phyloP scores from a whole-genome alignment of 2,888 invertebrate species.

The Polydrusus cervinus region DNA sequence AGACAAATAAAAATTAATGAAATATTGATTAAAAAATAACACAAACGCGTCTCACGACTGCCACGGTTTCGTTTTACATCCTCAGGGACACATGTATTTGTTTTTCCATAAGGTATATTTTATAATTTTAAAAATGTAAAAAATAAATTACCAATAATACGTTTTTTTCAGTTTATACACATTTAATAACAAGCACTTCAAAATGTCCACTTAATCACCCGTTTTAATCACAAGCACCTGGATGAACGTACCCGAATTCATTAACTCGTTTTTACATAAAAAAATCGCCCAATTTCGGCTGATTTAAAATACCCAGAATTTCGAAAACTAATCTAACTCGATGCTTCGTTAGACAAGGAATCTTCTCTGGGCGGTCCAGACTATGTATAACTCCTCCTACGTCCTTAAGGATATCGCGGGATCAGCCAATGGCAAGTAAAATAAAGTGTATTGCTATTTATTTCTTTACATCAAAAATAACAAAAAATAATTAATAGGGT shows the following conservation, averaged over 20 bases:
- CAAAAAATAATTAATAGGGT: background rate
- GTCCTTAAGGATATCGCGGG: slow-evolving; percentile 58
- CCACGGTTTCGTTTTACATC: too few species aligned
- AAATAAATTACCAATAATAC: too few species aligned
- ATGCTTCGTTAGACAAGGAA: slow-evolving; percentile 5
- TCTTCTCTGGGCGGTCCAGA: slow-evolving; percentile 31
- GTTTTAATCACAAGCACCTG: background rate
- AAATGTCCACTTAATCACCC: background rate
- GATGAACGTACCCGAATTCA: background rate
- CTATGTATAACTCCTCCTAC: slow-evolving; percentile 58
- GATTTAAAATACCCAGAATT: background rate
- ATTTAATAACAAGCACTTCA: background rate
- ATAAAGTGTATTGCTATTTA: too few species aligned
- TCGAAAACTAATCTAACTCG: slow-evolving; percentile 14
- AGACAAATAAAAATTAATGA: too few species aligned
- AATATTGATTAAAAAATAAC: too few species aligned
- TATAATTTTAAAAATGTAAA: too few species aligned
- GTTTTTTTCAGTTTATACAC: background rate
- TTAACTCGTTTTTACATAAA: background rate
- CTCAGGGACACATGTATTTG: too few species aligned
- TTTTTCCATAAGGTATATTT: too few species aligned
- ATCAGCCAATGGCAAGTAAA: slow-evolving; percentile 55
- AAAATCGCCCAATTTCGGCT: background rate
- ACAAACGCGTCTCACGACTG: too few species aligned
- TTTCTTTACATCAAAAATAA: slow-evolving; percentile 13